phyloP scores from a whole-genome alignment of 2,113 vertebrate species.

The Cyanoramphus novaezelandiae region DNA sequence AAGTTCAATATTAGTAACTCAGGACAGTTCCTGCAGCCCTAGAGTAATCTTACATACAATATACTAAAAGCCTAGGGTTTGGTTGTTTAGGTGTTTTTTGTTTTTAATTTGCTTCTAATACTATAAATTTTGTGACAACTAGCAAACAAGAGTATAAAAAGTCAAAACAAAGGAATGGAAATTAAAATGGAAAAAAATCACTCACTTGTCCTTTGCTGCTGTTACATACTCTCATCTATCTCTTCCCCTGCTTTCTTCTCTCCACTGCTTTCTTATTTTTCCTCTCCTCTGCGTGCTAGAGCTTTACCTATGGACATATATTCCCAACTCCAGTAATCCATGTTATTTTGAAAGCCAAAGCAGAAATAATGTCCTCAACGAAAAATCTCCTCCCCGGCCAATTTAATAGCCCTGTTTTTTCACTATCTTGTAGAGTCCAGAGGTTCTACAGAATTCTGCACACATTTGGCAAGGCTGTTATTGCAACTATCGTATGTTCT shows the following conservation, averaged over 20 bases:
- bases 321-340: background rate
- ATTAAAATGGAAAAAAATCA: constrained; percentile 6
- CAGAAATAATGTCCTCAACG: background rate
- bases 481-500: background rate
- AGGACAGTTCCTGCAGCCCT: background rate
- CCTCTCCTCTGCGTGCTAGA: background rate
- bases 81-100: background rate
- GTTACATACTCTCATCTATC: background rate
- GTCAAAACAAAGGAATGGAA: background rate
- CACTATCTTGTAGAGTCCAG: background rate
- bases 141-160: background rate
- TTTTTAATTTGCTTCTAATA: background rate
- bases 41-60: background rate
- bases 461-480: background rate
- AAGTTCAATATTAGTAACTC: background rate
- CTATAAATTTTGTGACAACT: background rate
- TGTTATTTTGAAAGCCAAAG: background rate
- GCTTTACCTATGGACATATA: background rate
- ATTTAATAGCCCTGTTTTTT: background rate
- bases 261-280: background rate
- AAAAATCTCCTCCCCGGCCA: background rate
- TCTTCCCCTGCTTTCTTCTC: constrained; percentile 33
- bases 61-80: background rate
- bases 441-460: background rate
- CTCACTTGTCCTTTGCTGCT: constrained; percentile 38